These are phyloP conservation scores for Thecophora atra DNA, from an alignment of 2,888 invertebrate genomes.

Conservation along the genomic window DNA sequence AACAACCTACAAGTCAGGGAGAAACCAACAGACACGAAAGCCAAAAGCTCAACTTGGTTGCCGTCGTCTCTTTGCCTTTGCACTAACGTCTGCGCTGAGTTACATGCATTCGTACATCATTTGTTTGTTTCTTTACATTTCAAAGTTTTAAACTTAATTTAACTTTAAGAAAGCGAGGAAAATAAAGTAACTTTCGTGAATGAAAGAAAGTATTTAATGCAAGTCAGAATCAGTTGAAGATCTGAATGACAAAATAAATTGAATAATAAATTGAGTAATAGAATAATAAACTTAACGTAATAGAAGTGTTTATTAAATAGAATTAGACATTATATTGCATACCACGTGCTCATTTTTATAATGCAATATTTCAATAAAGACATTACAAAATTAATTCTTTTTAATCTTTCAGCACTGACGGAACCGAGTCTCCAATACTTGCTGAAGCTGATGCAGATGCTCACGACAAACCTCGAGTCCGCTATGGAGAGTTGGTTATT, in stretches of 20 bases:
- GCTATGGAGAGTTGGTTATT: constrained; percentile 94
- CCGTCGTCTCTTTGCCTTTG: constrained; percentile 3
- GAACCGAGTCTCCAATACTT: constrained; percentile 78
- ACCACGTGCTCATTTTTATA: background rate
- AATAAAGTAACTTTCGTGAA: background rate
- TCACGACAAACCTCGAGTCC: constrained; percentile 84
- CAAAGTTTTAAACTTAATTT: constrained; percentile 17
- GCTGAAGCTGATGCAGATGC: constrained; percentile 79
- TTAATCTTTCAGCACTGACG: constrained; percentile 70
- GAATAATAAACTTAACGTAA: too few species aligned
- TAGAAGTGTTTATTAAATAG: too few species aligned
- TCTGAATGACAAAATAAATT: too few species aligned
- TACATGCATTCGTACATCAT: too few species aligned
- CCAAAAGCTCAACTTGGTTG: constrained; percentile 8
- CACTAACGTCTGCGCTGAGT: background rate
- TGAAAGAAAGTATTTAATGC: too few species aligned
- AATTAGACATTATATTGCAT: too few species aligned
- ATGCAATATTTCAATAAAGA: background rate
- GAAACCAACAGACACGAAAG: constrained; percentile 16
- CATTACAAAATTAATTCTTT: constrained; percentile 33
- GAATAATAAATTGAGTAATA: too few species aligned
- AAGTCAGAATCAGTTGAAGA: too few species aligned
- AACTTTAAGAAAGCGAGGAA: background rate
- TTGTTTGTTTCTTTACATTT: background rate
- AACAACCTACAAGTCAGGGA: constrained; percentile 39